A percentile compares a stretch with the other conserved stretches of the same genome.
These are phyloP conservation scores for Aplysina aerophoba DNA, from an alignment of 37 sponge, comb jelly and placozoan genomes.

Conservation along the genomic window DNA sequence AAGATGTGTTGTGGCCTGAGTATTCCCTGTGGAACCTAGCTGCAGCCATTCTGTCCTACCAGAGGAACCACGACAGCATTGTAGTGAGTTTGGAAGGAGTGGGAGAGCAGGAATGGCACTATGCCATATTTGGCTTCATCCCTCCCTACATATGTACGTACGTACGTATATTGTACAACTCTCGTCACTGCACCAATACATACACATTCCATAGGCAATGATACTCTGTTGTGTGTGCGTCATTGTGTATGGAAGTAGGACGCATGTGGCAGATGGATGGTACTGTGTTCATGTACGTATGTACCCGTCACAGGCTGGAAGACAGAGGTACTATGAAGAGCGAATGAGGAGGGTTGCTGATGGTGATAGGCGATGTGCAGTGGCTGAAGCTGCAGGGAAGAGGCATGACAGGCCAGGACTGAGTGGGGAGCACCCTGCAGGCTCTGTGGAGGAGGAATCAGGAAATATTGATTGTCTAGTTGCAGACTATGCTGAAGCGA, in stretches of 20 bases:
- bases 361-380: slow-evolving; percentile 47
- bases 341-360: slow-evolving; percentile 24
- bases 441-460: not conserved
- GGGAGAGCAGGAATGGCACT: too few relatives aligned
- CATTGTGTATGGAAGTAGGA: not conserved
- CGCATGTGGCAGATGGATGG: not conserved
- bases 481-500: slow-evolving; percentile 39
- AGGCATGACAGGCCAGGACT: too few relatives aligned
- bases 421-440: not conserved
- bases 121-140: not conserved
- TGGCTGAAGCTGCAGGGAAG: not conserved
- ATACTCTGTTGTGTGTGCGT: not conserved
- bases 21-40: slow-evolving; percentile 88
- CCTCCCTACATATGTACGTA: too few relatives aligned
- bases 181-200: too few relatives aligned
- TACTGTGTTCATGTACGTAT: not conserved
- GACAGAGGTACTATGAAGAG: slow-evolving; percentile 29
- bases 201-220: not conserved
- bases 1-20: slow-evolving; percentile 87
- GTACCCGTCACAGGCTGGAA: slow-evolving; percentile 39
- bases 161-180: too few relatives aligned
- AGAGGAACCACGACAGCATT: slow-evolving; percentile 50
- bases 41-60: slow-evolving; percentile 70
- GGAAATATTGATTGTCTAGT: slow-evolving; percentile 26
- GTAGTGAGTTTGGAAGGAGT: slow-evolving; percentile 24